Conservation (phyloP, 2,797 vertebrate species). For the Peromyscus aztecus region DNA sequence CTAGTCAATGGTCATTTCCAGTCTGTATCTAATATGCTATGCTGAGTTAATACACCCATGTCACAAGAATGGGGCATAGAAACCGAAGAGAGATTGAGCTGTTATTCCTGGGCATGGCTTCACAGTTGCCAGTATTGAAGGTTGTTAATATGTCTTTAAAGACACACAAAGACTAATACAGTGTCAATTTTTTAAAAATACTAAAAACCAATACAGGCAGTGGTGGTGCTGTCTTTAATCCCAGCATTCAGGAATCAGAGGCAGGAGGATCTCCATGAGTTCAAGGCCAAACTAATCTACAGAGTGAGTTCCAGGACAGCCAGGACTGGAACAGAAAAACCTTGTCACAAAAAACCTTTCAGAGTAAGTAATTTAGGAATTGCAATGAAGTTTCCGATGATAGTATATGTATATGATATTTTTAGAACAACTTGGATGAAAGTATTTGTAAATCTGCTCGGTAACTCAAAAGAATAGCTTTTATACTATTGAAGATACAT, state of each 20-base stretch:
- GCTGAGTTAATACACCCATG: neutral
- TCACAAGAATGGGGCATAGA: conserved; percentile 18
- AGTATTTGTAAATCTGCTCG: conserved; percentile 3
- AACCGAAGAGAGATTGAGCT: neutral
- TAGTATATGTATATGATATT: neutral
- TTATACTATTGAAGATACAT: neutral
- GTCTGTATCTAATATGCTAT: neutral
- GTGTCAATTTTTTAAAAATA: conserved; percentile 32
- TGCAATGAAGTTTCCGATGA: conserved; percentile 33
- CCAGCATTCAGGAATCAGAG: too few relatives aligned
- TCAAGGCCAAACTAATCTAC: too few relatives aligned
- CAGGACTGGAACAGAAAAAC: neutral
- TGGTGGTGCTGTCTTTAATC: too few relatives aligned
- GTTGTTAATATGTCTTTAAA: neutral
- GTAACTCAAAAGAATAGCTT: neutral
- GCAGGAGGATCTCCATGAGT: too few relatives aligned
- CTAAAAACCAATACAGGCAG: neutral
- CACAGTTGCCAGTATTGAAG: neutral
- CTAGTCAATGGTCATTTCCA: neutral
- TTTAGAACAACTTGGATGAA: conserved; percentile 29
- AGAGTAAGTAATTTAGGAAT: neutral
- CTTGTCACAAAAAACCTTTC: neutral
- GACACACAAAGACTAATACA: neutral
- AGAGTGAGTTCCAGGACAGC: too few relatives aligned
- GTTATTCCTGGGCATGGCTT: neutral